phyloP scores from a whole-genome alignment of 1,140 invertebrate genomes.

The Drosophila busckii region DNA sequence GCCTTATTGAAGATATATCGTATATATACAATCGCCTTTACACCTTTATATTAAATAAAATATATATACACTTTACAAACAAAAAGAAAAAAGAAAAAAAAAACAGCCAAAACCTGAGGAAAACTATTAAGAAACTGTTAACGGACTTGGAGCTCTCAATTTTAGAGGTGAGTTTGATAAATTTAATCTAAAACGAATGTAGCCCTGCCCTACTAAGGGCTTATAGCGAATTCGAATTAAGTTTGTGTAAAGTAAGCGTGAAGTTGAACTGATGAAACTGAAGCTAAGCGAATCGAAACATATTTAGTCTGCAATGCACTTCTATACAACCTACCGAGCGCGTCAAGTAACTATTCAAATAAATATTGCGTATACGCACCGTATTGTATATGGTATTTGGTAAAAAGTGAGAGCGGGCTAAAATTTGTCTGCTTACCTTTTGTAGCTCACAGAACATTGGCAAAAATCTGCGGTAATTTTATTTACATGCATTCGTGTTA shows the following conservation, averaged over 20 bases:
- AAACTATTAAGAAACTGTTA: too few species aligned
- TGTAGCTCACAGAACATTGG: too few species aligned
- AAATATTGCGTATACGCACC: conserved; percentile 70
- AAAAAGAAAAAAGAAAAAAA: conserved; percentile 1
- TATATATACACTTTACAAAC: conserved; percentile 24
- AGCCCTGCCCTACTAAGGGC: too few species aligned
- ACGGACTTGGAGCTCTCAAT: too few species aligned
- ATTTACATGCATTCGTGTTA: conserved; percentile 26
- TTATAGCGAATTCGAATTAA: too few species aligned
- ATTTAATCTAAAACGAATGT: too few species aligned
- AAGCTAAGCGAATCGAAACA: too few species aligned
- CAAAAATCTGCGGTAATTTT: conserved; percentile 32
- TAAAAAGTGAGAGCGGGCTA: conserved; percentile 13
- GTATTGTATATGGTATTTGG: conserved; percentile 56
- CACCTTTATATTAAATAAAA: conserved; percentile 12
- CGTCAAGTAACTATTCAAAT: conserved; percentile 49
- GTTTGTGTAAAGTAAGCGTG: too few species aligned
- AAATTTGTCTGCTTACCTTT: too few species aligned
- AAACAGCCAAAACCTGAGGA: conserved; percentile 6
- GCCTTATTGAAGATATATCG: conserved; percentile 55
- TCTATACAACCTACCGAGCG: conserved; percentile 6
- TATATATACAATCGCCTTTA: conserved; percentile 30
- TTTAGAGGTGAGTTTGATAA: too few species aligned
- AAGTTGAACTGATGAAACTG: too few species aligned
- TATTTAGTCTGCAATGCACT: neutral